These are phyloP conservation scores for Calidris pygmaea DNA, from an alignment of 2,113 vertebrate genomes.

Conservation along the genomic window DNA sequence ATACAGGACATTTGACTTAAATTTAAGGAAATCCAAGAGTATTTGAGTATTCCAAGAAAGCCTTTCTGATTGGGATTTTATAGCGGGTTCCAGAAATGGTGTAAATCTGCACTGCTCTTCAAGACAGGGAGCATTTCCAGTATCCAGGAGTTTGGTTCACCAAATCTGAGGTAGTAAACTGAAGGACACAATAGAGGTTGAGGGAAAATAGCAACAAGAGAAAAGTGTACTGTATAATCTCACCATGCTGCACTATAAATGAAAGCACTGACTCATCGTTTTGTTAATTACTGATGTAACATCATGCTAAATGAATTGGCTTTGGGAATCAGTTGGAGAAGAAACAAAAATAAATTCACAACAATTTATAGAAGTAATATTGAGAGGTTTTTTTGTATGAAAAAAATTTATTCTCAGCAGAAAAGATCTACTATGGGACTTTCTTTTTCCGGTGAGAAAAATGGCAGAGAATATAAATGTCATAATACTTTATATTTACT, in stretches of 20 bases:
- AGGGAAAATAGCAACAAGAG: background rate
- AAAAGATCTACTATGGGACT: background rate
- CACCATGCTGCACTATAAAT: background rate
- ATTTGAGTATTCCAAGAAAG: background rate
- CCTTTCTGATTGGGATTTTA: background rate
- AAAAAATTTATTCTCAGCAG: background rate
- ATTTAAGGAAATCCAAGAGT: background rate
- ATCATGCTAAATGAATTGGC: background rate
- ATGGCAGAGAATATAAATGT: background rate
- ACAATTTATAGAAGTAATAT: background rate
- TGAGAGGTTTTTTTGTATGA: background rate
- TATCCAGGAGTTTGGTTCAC: background rate
- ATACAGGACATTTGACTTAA: background rate
- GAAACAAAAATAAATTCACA: background rate
- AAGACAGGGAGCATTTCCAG: background rate
- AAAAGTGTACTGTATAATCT: background rate
- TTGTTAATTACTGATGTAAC: background rate
- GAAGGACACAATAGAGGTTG: background rate
- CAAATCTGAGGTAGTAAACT: background rate
- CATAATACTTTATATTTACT: background rate
- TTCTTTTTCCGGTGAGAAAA: background rate
- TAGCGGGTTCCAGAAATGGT: background rate
- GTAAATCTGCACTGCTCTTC: background rate
- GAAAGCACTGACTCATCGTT: background rate
- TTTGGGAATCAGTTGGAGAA: background rate